Conservation (phyloP, 1,140 invertebrate genomes). For the Drosophila repletoides region DNA sequence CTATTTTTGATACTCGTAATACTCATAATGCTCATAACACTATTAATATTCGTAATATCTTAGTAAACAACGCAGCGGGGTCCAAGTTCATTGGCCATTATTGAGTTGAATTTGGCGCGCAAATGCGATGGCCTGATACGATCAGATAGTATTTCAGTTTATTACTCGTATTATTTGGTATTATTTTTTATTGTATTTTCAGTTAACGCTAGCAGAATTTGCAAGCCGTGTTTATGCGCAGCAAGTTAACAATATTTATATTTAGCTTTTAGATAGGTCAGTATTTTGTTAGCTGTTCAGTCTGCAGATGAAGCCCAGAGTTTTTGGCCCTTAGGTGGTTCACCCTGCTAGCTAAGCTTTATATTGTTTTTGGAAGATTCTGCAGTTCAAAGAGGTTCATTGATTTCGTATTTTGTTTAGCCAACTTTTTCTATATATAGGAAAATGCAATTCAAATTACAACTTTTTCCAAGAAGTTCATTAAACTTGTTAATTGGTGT, state of each 20-base stretch:
- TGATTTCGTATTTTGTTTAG: slow-evolving; percentile 24
- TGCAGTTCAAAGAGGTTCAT: slow-evolving; percentile 45
- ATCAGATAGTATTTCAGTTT: not conserved
- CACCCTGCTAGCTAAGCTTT: slow-evolving; percentile 16
- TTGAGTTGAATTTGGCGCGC: slow-evolving; percentile 64
- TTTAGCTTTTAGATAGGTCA: slow-evolving; percentile 67
- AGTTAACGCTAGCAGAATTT: slow-evolving; percentile 24
- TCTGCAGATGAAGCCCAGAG: slow-evolving; percentile 25
- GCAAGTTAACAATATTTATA: slow-evolving; percentile 54
- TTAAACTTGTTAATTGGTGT: slow-evolving; percentile 47
- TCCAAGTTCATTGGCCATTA: slow-evolving; percentile 64
- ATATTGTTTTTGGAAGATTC: slow-evolving; percentile 11
- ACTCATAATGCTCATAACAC: not conserved
- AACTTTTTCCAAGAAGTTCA: slow-evolving; percentile 62
- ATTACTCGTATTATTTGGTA: not conserved
- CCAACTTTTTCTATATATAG: slow-evolving; percentile 10
- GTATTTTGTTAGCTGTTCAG: slow-evolving; percentile 35
- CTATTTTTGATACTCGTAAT: not conserved
- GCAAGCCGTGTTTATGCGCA: slow-evolving; percentile 41
- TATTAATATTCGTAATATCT: not conserved
- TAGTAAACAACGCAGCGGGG: slow-evolving; percentile 18
- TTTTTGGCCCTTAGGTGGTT: slow-evolving; percentile 15
- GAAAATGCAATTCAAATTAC: slow-evolving; percentile 26
- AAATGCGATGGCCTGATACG: slow-evolving; percentile 37
- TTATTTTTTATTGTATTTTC: slow-evolving; percentile 3